Percentiles rank a stretch among this genome's conserved stretches.
Evolutionary conservation across 1,140 invertebrate species (phyloP).

Genomic region (Parasteatoda tepidariorum): DNA sequence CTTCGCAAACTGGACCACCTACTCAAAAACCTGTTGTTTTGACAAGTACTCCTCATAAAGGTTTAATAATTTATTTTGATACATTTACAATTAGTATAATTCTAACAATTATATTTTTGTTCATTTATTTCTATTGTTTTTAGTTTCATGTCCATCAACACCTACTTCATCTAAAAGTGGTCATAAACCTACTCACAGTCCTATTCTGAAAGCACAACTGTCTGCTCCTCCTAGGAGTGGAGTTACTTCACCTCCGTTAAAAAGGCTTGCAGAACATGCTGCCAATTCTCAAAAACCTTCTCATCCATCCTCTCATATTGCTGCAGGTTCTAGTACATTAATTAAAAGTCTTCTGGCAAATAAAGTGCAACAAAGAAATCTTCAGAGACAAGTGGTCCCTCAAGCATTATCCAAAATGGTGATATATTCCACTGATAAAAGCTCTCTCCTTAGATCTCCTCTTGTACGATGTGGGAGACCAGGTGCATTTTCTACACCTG

Average conservation of each 20-base stretch:
- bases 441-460: background rate
- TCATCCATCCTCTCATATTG: constrained; percentile 65
- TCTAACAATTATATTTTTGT: background rate
- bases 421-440: constrained; percentile 50
- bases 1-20: constrained; percentile 20
- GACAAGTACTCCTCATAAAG: constrained; percentile 13
- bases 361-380: constrained; percentile 74
- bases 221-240: constrained; percentile 74
- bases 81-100: background rate
- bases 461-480: constrained; percentile 30
- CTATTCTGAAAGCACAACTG: constrained; percentile 81
- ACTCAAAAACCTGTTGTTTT: background rate
- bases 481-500: background rate
- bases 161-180: constrained; percentile 19
- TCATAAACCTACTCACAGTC: constrained; percentile 49
- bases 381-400: constrained; percentile 64
- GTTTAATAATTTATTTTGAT: constrained; percentile 22
- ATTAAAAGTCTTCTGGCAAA: constrained; percentile 88
- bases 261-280: constrained; percentile 25
- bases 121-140: background rate
- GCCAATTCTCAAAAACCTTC: constrained; percentile 24
- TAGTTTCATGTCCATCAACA: background rate
- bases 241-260: constrained; percentile 61
- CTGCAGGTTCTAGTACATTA: constrained; percentile 73
- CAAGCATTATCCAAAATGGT: constrained; percentile 54